These are phyloP conservation scores for Dynastes tityus DNA, from an alignment of 2,888 invertebrate species.

Conservation along the genomic window DNA sequence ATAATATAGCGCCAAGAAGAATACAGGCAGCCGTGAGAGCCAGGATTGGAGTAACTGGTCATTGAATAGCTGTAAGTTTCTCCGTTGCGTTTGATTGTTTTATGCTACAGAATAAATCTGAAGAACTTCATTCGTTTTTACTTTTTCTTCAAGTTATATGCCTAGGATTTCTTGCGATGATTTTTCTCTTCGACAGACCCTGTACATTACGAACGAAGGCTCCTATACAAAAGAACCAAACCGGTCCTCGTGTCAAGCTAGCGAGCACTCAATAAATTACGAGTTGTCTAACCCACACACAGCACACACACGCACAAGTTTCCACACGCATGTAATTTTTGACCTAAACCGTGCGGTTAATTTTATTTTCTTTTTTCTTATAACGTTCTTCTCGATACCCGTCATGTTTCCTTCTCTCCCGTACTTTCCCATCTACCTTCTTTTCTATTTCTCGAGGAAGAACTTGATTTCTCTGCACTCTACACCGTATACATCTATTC, in stretches of 20 bases:
- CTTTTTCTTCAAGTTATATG: no score
- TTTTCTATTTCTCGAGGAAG: neutral
- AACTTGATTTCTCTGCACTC: neutral
- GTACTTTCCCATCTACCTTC: neutral
- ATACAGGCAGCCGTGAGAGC: no score
- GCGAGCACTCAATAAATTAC: constrained; percentile 28
- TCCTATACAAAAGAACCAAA: neutral
- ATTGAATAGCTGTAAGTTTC: no score
- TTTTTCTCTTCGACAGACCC: neutral
- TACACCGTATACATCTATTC: neutral
- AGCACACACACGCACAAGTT: neutral
- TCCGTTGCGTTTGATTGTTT: no score
- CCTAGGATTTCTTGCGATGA: no score
- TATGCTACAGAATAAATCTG: no score
- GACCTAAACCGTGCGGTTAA: constrained; percentile 23
- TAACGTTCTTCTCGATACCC: neutral
- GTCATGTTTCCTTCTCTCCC: neutral
- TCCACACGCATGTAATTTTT: constrained; percentile 30
- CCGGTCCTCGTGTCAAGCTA: neutral
- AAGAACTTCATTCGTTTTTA: no score
- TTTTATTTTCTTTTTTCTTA: constrained; percentile 9
- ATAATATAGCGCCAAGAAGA: no score
- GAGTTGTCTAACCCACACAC: constrained; percentile 6
- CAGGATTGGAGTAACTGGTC: no score
- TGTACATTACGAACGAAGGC: neutral